These are phyloP conservation scores for Orientallactaga sibirica DNA, from an alignment of 2,797 vertebrate species.

Conservation along the genomic window DNA sequence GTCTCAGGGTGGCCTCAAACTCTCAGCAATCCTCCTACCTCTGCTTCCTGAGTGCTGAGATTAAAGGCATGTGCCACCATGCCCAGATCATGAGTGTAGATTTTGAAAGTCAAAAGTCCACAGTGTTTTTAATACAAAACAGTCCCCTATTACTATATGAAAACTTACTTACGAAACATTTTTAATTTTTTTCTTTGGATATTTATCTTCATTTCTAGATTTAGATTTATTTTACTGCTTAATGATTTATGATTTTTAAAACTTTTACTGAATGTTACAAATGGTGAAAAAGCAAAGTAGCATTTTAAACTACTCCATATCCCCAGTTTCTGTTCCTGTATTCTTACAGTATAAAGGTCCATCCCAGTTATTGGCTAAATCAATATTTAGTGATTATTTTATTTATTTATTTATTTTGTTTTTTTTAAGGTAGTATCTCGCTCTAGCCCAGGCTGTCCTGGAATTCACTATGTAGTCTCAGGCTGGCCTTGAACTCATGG, in stretches of 20 bases:
- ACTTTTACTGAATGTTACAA: background rate
- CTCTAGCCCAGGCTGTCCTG: too few relatives aligned
- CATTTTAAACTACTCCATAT: background rate
- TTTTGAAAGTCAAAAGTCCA: constrained; percentile 18
- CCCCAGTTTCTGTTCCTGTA: background rate
- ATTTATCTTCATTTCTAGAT: constrained; percentile 20
- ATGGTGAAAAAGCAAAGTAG: constrained; percentile 15
- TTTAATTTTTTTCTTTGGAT: background rate
- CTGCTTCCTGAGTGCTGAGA: too few relatives aligned
- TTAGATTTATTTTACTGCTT: background rate
- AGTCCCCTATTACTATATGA: background rate
- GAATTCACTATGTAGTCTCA: too few relatives aligned
- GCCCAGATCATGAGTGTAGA: background rate
- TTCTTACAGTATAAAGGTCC: background rate
- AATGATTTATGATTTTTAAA: background rate
- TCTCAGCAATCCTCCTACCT: too few relatives aligned
- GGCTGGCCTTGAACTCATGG: too few relatives aligned
- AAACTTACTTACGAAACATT: constrained; percentile 8
- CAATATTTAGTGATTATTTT: background rate
- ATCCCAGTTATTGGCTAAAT: background rate
- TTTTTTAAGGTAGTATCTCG: too few relatives aligned
- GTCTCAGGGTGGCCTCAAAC: too few relatives aligned
- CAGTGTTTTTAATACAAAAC: background rate
- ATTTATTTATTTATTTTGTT: too few relatives aligned
- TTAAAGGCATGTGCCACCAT: too few relatives aligned